phyloP scores from a whole-genome alignment of 2,888 invertebrate genomes.

The Leucozona laternaria region DNA sequence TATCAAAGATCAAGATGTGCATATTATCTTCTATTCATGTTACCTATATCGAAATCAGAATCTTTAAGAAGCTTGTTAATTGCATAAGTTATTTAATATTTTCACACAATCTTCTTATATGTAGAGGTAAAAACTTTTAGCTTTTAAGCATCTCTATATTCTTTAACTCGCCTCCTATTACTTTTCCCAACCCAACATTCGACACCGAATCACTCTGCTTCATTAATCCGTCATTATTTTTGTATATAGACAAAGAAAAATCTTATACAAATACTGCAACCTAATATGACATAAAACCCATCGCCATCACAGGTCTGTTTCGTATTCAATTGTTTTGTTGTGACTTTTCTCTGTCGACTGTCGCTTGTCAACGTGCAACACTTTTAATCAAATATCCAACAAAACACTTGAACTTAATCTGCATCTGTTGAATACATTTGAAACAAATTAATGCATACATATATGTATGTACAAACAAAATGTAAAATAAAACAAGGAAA shows the following conservation, averaged over 20 bases:
- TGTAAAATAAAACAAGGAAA: constrained; percentile 44
- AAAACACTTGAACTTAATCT: constrained; percentile 67
- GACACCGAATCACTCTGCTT: constrained; percentile 20
- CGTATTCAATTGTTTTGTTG: constrained; percentile 38
- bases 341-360: constrained; percentile 14
- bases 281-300: constrained; percentile 12
- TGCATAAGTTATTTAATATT: constrained; percentile 9
- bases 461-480: background rate
- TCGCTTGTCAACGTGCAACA: constrained; percentile 35
- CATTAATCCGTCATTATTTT: constrained; percentile 20
- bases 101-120: constrained; percentile 3
- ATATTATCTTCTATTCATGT: background rate
- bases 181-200: background rate
- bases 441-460: background rate
- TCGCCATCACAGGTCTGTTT: background rate
- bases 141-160: background rate
- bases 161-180: background rate
- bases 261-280: constrained; percentile 8
- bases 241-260: constrained; percentile 18
- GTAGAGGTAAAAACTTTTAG: too few relatives aligned
- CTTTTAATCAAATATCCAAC: constrained; percentile 47
- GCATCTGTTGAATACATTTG: constrained; percentile 61
- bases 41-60: background rate
- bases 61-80: background rate
- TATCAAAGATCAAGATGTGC: constrained; percentile 13